Evolutionary conservation across 2,797 vertebrate species (phyloP), one percentile per base, ranked within the genome.

Genomic region (Rousettus madagascariensis): DNA sequence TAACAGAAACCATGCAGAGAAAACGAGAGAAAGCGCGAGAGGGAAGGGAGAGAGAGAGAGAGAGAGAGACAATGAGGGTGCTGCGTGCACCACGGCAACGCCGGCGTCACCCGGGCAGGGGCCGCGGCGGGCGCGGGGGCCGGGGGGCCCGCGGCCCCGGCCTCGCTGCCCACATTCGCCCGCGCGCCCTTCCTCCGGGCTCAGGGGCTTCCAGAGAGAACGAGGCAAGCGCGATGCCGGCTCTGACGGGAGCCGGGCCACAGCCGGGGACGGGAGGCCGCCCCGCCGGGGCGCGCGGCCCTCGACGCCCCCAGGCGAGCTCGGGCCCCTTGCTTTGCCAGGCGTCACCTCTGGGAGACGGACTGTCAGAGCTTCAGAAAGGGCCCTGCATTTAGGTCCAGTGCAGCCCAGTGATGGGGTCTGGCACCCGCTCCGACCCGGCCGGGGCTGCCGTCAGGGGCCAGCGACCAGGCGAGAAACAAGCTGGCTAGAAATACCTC

Each of bases 1-100:
- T 79, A 96, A 97, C 95, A 98, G 97, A 98, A 98, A 98, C 98
- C 98, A 97, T 97, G 98, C 97, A 98, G 98, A 98, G 96, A 98
- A 97, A 97, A 98, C 96, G 97, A 98, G 98, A 98, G 98, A 97
- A 97, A 98, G 94, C 91, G 49, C 26, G 11, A 92, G 95, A 82
- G 46, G 26, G 91, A 97, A 96, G 97, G 91, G 95, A 97, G 95
- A 98, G 97, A 97, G 87, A 98, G 96, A 97, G 87, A 98, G 96
- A 87, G 30, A 88, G 69, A 91, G 68, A 94, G 59, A 69, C 66
- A 41, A 90, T 90, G 96, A 92, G 92, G 82, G 77, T 51, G 57
- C 33, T 61, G 71, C 41, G 72, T 79, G 0, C 0, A 49, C 61
- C 91, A 80, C 86, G 8, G 59, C 87, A 22, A 77, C 41, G 57